Evolutionary conservation across 2,888 invertebrate species (phyloP).

Genomic region (Drosophila prostipennis): DNA sequence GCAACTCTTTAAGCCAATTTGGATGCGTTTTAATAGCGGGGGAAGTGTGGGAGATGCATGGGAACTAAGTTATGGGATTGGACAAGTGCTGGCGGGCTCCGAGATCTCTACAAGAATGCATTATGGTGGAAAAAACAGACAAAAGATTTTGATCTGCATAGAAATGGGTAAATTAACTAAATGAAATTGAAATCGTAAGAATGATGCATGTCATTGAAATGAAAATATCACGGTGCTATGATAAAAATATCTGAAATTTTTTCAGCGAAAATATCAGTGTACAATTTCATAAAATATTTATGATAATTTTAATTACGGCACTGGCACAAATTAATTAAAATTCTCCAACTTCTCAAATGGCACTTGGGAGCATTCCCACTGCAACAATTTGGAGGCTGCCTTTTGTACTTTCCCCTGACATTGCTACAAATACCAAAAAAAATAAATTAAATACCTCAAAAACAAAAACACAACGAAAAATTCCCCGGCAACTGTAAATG

Average conservation of each 20-base stretch:
- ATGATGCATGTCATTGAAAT: not conserved
- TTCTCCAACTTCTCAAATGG: slow-evolving; percentile 3
- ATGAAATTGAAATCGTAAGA: not conserved
- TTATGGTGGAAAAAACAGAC: not conserved
- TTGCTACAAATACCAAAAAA: slow-evolving; percentile 39
- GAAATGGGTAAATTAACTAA: not conserved
- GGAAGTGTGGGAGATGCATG: slow-evolving; percentile 15
- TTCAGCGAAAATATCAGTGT: not conserved
- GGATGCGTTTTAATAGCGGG: slow-evolving; percentile 29
- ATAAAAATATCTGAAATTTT: not conserved
- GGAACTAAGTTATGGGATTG: slow-evolving; percentile 26
- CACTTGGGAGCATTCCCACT: slow-evolving; percentile 20
- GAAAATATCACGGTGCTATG: not conserved
- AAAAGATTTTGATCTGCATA: not conserved
- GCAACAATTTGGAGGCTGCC: slow-evolving; percentile 23
- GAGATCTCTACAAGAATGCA: slow-evolving; percentile 6
- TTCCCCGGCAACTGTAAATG: slow-evolving; percentile 42
- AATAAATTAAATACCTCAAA: slow-evolving; percentile 29
- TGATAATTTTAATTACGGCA: not conserved
- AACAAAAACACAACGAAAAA: slow-evolving; percentile 36
- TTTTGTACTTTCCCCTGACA: slow-evolving; percentile 57
- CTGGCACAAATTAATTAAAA: slow-evolving; percentile 17
- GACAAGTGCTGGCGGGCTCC: slow-evolving; percentile 18
- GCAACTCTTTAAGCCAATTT: slow-evolving; percentile 58
- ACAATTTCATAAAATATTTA: not conserved